Base-by-base conservation (phyloP, 2,797 vertebrate species). In the Ceryle rudis region DNA sequence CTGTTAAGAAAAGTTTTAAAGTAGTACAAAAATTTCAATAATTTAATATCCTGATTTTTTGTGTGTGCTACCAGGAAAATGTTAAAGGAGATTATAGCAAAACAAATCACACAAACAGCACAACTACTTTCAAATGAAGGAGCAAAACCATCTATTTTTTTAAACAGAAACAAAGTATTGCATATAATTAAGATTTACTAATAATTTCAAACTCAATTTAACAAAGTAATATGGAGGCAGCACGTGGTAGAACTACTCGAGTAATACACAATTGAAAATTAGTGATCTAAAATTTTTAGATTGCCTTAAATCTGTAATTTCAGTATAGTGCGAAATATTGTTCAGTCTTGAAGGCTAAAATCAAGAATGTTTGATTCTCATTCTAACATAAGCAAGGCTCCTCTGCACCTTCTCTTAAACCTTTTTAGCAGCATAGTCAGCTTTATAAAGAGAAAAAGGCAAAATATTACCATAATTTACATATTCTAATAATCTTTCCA, bases 381-480 rank as follows among this genome's bases (percentile, higher is more conserved):
- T 89, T 92, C 87, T 86, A 89, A 67, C 51, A 94, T 87, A 96
- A 95, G 74, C 84, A 72, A 96, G 97, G 93, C 80, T 97, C 89
- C 94, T 94, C 91, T 96, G 93, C 44, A 97, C 57, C 81, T 93
- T 70, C 3, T 97, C 81, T 96, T 94, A 93, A 93, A 94, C 46
- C 60, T 90, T 97, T 96, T 94, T 97, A 98, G 96, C 97, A 98
- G 97, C 97, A 98, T 66, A 96, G 84, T 97, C 86, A 96, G 86
- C 75, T 97, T 95, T 96, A 94, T 65, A 81, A 96, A 97, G 96
- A 96, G 94, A 88, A 94, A 96, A 95, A 95, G 91, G 91, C 83
- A 94, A 93, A 97, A 94, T 86, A 94, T 93, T 86, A 97, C 84
- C 91, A 97, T 97, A 97, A 98, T 97, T 98, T 98, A 98, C 86